Evolutionary conservation across 92 coral and sea anemone genomes (phyloP).

Genomic region (Desmophyllum pertusum): DNA sequence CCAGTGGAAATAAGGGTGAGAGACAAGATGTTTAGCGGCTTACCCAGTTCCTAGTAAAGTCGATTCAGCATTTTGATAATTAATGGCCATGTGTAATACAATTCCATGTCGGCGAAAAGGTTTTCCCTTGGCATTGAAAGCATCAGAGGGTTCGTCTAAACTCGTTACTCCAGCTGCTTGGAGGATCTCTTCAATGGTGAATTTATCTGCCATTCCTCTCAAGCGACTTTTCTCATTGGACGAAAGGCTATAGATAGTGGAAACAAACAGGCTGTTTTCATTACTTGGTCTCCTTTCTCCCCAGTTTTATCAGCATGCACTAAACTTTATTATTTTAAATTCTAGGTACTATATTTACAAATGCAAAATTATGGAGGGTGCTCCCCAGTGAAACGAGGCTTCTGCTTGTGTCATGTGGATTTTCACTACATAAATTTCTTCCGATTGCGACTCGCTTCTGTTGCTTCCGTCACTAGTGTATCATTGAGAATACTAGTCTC

Average conservation of each 20-base stretch:
- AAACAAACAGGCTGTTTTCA: neutral
- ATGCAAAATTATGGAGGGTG: too few relatives aligned
- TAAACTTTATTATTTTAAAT: too few relatives aligned
- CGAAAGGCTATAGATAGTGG: slow-evolving; percentile 36
- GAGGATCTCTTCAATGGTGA: slow-evolving; percentile 80
- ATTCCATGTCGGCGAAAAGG: slow-evolving; percentile 90
- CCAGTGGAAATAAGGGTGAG: neutral
- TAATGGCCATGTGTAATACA: slow-evolving; percentile 85
- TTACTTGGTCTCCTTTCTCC: too few relatives aligned
- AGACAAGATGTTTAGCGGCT: neutral
- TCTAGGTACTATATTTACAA: too few relatives aligned
- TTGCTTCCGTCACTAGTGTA: too few relatives aligned
- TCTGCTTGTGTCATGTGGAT: too few relatives aligned
- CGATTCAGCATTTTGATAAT: slow-evolving; percentile 78
- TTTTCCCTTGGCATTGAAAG: slow-evolving; percentile 93
- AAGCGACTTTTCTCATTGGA: slow-evolving; percentile 9
- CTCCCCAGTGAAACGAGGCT: too few relatives aligned
- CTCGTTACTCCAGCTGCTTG: slow-evolving; percentile 83
- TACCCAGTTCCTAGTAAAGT: slow-evolving; percentile 95
- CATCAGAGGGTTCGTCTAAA: slow-evolving; percentile 84
- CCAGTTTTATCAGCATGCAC: too few relatives aligned
- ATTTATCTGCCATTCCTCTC: slow-evolving; percentile 77
- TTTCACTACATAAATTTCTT: too few relatives aligned
- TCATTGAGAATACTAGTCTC: too few relatives aligned
- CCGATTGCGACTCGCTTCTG: too few relatives aligned